Evolutionary conservation across 30 jellyfish, hydroid and myxozoan genomes (phyloP).

Genomic region (Aurelia sp.): DNA sequence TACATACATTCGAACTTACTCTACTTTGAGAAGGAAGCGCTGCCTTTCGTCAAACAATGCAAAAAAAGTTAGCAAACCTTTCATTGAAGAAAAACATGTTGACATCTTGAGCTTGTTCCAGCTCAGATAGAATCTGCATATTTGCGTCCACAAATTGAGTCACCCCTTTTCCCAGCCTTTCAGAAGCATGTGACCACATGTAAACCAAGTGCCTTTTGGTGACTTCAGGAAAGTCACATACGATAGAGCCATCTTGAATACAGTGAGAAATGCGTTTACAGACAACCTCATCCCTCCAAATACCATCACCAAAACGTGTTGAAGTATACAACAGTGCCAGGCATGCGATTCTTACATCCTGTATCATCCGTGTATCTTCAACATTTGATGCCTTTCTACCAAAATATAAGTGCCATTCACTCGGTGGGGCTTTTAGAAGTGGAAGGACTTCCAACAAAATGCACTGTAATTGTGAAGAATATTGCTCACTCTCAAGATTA

Average conservation of each 20-base stretch:
- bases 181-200: conserved; percentile 67
- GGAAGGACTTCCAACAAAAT: conserved; percentile 19
- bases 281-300: conserved; percentile 36
- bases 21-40: no score
- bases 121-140: neutral
- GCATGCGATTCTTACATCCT: conserved; percentile 34
- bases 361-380: conserved; percentile 2
- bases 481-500: conserved; percentile 46
- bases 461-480: neutral
- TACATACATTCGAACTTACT: no score
- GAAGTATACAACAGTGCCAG: conserved; percentile 45
- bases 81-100: conserved; percentile 19
- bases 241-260: neutral
- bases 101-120: neutral
- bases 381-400: conserved; percentile 13
- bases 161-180: neutral
- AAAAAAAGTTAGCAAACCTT: neutral
- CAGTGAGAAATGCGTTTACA: conserved; percentile 15
- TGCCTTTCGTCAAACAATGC: no score
- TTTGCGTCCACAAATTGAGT: neutral
- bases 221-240: conserved; percentile 7
- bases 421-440: conserved; percentile 35
- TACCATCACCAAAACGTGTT: conserved; percentile 39
- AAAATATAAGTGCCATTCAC: conserved; percentile 74
- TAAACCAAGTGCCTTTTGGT: conserved; percentile 62